Percentiles rank a stretch among this genome's conserved stretches.
Conservation (phyloP, 1,140 invertebrate genomes). For the Dendroctonus valens region DNA sequence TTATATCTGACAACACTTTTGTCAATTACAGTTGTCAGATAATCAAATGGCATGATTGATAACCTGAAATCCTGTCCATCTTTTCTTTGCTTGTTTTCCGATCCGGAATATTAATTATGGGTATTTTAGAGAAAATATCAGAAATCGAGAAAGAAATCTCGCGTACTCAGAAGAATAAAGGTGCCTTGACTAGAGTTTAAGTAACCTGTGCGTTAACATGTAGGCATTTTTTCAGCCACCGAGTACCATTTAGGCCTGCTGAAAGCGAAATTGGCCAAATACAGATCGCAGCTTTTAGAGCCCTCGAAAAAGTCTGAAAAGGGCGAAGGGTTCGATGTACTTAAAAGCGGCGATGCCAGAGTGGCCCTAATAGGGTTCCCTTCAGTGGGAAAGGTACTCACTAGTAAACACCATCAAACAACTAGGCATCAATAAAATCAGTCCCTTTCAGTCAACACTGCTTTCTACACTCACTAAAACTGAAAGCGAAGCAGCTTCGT, state of each 20-base stretch:
- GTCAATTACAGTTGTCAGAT: no score
- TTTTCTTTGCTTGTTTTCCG: no score
- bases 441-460: constrained; percentile 74
- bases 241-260: constrained; percentile 98
- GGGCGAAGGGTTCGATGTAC: constrained; percentile 99
- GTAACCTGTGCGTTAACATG: background rate
- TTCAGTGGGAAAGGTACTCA: constrained; percentile 82
- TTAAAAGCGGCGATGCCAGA: constrained; percentile 98
- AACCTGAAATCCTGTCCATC: no score
- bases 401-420: background rate
- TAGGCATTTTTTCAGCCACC: constrained; percentile 70
- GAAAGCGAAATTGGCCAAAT: constrained; percentile 99
- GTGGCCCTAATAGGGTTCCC: constrained; percentile 98
- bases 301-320: constrained; percentile 94
- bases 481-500: constrained; percentile 93
- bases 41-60: no score
- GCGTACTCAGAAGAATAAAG: constrained; percentile 99
- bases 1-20: no score
- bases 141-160: constrained; percentile 98
- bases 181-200: constrained; percentile 55
- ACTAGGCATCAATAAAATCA: background rate
- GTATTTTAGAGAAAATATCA: constrained; percentile 96
- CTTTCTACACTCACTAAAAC: constrained; percentile 92
- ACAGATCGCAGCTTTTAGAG: constrained; percentile 91
- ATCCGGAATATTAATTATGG: constrained; percentile 62